These are phyloP conservation scores for Chromis chromis DNA, from an alignment of 2,797 vertebrate species.

Conservation along the genomic window DNA sequence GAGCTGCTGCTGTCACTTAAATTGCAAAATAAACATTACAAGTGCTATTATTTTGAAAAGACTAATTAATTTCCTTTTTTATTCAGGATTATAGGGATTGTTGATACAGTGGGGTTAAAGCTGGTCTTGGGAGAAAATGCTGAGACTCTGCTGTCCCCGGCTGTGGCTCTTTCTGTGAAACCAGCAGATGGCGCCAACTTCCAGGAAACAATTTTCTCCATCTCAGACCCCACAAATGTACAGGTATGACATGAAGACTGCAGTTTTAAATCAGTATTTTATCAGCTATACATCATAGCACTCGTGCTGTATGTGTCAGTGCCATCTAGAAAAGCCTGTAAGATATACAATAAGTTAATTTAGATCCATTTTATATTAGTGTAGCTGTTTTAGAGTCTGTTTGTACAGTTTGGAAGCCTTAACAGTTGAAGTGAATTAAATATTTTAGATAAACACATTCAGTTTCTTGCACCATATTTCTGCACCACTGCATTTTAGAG, in stretches of 20 bases:
- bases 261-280: background rate
- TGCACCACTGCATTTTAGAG: background rate
- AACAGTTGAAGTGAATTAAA: too few species aligned
- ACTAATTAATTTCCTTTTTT: background rate
- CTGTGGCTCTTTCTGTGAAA: conserved; percentile 89
- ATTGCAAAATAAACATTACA: background rate
- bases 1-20: background rate
- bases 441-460: too few species aligned
- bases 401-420: too few species aligned
- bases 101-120: conserved; percentile 92
- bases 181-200: conserved; percentile 85
- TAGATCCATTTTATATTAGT: too few species aligned
- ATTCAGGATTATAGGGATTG: conserved; percentile 89
- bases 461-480: background rate
- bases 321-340: too few species aligned
- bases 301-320: too few species aligned
- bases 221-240: conserved; percentile 84
- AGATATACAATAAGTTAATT: too few species aligned
- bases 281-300: background rate
- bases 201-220: conserved; percentile 85
- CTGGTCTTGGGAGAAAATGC: conserved; percentile 80
- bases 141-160: conserved; percentile 80
- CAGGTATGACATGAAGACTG: conserved; percentile 82
- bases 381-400: background rate
- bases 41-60: background rate